Evolutionary conservation across 1,140 invertebrate species (phyloP).

Genomic region (Babylonia areolata): DNA sequence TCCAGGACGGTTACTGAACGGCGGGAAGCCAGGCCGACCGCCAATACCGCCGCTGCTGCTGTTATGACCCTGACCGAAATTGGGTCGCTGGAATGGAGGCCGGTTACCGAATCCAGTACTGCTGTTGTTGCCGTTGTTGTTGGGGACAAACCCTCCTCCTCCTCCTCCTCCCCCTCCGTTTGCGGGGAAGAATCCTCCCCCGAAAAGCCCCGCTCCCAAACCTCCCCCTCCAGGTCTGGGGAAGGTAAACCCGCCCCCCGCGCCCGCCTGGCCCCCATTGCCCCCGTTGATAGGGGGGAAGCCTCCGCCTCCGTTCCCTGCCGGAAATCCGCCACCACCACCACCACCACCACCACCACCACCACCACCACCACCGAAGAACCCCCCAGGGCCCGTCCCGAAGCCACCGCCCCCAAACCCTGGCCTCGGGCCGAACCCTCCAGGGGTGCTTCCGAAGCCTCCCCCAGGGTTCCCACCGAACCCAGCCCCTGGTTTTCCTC

Average conservation of each 20-base stretch:
- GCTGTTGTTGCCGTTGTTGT: not conserved
- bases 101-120: not conserved
- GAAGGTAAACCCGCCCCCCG: not conserved
- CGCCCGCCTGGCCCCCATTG: not conserved
- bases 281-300: not conserved
- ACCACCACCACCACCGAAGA: not conserved
- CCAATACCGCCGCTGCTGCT: not conserved
- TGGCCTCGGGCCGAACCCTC: not conserved
- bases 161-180: not conserved
- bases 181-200: not conserved
- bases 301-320: not conserved
- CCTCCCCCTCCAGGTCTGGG: not conserved
- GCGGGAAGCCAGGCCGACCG: not conserved
- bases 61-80: not conserved
- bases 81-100: not conserved
- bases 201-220: not conserved
- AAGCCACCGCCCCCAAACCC: not conserved
- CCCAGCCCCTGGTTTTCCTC: not conserved
- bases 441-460: not conserved
- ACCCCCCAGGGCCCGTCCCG: not conserved
- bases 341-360: not conserved
- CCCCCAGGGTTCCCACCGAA: not conserved
- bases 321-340: not conserved
- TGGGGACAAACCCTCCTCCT: not conserved
- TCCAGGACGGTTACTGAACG: not conserved